Base-by-base conservation (phyloP, 2,797 vertebrate genomes). In the Lemur catta region DNA sequence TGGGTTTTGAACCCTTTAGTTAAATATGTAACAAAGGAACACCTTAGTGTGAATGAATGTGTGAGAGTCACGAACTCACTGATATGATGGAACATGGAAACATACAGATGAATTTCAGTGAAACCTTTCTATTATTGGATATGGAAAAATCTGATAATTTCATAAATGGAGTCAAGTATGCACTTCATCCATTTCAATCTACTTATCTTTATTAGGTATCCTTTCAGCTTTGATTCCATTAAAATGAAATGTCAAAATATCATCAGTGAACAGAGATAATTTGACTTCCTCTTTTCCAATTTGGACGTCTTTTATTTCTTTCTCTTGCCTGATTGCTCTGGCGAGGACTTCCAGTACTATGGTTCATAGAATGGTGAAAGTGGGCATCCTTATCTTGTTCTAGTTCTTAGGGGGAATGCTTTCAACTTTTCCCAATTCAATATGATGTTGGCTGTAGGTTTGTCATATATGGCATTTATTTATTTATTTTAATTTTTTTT, bases 161-260 rank as follows among this genome's bases (percentile, higher is more conserved):
- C 48, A 63, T 10, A n/a, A 91, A 26, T 38, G 72, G 12, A 72
- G 63, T 57, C 67, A 82, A 76, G 38, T 57, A 46, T 74, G 24
- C 2, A 38, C 50, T 43, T 88, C 30, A 69, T 57, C 22, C 38
- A 74, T 87, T 72, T 91, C 52, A 89, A 82, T 86, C 72, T 85
- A 38, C 75, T 93, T 90, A 65, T 48, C 50, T 82, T 88, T 89
- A 86, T 72, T 35, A 93, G 17, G 43, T 46, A 90, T 41, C 13
- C 76, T 88, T 90, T 80, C 35, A 84, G 15, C 41, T 94, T 89
- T 86, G 46, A 82, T 91, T 93, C 87, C 72, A 84, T 89, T 89
- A 92, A 95, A 94, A 86, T 18, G 63, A 93, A 89, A 20, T 86
- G 52, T 84, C 50, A 76, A 96, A 93, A 93, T 74, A 35, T 67